Evolutionary conservation across 2,113 vertebrate genomes (phyloP).

Genomic region (Hyperoodon ampullatus): DNA sequence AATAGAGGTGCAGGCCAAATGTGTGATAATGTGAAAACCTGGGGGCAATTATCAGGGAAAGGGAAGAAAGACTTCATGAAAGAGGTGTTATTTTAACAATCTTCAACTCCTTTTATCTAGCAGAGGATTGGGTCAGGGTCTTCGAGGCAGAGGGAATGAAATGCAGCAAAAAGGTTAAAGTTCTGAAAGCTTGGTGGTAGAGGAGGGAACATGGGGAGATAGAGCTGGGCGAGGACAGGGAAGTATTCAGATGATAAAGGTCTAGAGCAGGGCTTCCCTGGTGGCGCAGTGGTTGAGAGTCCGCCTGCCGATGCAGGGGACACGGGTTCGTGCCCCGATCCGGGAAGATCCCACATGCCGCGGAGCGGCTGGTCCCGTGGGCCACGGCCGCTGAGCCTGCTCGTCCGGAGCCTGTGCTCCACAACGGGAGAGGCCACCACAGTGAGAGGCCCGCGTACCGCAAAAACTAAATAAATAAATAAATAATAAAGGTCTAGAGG

Average conservation of each 20-base stretch:
- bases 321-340: no score
- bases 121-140: background rate
- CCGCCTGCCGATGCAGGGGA: no score
- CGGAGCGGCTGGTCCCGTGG: no score
- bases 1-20: background rate
- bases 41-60: background rate
- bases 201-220: background rate
- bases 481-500: background rate
- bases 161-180: background rate
- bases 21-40: background rate
- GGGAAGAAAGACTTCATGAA: background rate
- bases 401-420: no score
- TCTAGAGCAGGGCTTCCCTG: background rate
- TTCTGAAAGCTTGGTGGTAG: background rate
- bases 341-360: no score
- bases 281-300: no score
- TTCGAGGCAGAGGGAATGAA: background rate
- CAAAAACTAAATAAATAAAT: no score
- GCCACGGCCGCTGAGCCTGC: no score
- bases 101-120: background rate
- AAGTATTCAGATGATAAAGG: background rate
- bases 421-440: no score
- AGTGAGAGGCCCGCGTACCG: no score
- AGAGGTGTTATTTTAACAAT: background rate
- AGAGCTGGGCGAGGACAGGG: background rate